Evolutionary conservation across 2,888 invertebrate genomes (phyloP).

Genomic region (Craniophora ligustri): DNA sequence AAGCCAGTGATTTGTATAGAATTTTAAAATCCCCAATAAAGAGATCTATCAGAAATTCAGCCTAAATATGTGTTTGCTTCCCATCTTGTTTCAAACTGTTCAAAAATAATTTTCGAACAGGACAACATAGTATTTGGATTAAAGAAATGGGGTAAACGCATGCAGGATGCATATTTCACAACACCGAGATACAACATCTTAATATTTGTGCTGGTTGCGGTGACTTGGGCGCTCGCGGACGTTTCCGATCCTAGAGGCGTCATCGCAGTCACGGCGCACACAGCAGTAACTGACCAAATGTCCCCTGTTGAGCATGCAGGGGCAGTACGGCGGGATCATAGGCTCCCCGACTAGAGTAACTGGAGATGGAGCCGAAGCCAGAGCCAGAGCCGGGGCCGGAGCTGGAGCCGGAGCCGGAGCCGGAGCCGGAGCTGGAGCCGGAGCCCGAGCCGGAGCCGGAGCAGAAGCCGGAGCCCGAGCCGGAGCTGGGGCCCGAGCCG

Average conservation of each 20-base stretch:
- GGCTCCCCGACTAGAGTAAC: too few species aligned
- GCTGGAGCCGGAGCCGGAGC: too few species aligned
- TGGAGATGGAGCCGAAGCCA: too few species aligned
- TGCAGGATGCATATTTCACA: constrained; percentile 23
- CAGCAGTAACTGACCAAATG: constrained; percentile 40
- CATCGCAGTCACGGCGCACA: constrained; percentile 29
- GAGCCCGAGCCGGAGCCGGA: too few species aligned
- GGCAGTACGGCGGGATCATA: constrained; percentile 11
- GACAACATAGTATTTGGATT: background rate
- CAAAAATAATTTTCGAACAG: constrained; percentile 31
- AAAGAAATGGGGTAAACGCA: constrained; percentile 4
- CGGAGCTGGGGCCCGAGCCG: too few species aligned
- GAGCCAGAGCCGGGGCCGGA: too few species aligned
- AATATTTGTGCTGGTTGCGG: constrained; percentile 22
- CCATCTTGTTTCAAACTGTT: constrained; percentile 4
- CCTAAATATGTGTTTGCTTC: constrained; percentile 3
- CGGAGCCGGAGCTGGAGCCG: too few species aligned
- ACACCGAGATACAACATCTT: constrained; percentile 11
- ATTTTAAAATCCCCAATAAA: constrained; percentile 33
- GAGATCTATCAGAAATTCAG: constrained; percentile 28
- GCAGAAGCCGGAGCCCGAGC: too few species aligned
- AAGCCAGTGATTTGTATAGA: constrained; percentile 14
- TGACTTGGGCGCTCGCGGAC: constrained; percentile 1
- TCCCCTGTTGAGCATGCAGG: constrained; percentile 16
- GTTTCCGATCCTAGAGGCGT: constrained; percentile 20